Percentiles rank a stretch among this genome's conserved stretches.
phyloP scores from a whole-genome alignment of 2,888 invertebrate genomes.

The Chloroclysta siterata region DNA sequence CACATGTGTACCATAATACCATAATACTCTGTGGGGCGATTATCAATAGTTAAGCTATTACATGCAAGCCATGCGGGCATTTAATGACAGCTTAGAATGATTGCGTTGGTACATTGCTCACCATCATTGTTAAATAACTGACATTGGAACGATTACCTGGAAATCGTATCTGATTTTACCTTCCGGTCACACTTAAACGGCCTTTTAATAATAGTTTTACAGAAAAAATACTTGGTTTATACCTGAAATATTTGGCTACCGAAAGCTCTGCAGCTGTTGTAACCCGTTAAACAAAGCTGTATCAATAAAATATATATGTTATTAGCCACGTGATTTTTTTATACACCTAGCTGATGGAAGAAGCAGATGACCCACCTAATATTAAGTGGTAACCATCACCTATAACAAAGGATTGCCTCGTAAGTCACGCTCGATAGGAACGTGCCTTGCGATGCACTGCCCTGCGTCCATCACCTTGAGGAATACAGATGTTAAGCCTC shows the following conservation, averaged over 20 bases:
- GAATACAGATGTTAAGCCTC: no score
- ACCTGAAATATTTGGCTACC: not conserved
- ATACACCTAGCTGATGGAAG: no score
- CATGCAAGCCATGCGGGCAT: conserved; percentile 62
- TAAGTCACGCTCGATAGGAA: no score
- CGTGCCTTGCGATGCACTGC: no score
- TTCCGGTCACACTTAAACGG: conserved; percentile 28
- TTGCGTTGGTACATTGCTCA: conserved; percentile 48
- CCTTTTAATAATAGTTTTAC: not conserved
- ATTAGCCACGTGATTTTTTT: not conserved
- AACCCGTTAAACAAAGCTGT: not conserved
- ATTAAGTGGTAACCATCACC: no score
- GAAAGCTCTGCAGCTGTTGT: not conserved
- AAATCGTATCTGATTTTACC: conserved; percentile 39
- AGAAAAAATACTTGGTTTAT: not conserved
- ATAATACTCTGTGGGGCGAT: conserved; percentile 46
- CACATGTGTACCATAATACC: conserved; percentile 41
- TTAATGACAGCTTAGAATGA: conserved; percentile 56
- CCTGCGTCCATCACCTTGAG: no score
- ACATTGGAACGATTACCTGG: conserved; percentile 47
- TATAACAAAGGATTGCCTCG: no score
- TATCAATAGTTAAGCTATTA: conserved; percentile 56
- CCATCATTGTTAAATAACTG: conserved; percentile 51
- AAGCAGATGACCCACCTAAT: no score
- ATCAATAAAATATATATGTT: not conserved